A percentile compares a stretch with the other conserved stretches of the same genome.
These are phyloP conservation scores for Dasypus novemcinctus DNA, from an alignment of 2,113 vertebrate species.

Conservation along the genomic window DNA sequence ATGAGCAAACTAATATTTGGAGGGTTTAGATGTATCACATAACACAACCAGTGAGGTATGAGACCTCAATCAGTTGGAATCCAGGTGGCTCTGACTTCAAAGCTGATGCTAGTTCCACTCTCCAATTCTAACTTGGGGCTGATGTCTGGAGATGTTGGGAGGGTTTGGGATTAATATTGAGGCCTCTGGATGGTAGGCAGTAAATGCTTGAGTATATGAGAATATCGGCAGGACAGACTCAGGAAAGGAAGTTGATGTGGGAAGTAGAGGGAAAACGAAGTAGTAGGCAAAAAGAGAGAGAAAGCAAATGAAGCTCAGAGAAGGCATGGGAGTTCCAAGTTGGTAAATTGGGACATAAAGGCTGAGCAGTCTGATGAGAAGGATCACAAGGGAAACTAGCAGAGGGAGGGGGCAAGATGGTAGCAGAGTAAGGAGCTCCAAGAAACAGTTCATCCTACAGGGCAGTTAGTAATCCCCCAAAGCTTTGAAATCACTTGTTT, in stretches of 20 bases:
- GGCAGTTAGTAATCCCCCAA: no score
- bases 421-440: no score
- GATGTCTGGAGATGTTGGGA: background rate
- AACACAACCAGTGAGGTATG: background rate
- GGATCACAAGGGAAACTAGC: slow-evolving; percentile 3
- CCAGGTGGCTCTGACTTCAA: background rate
- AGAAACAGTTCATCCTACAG: no score
- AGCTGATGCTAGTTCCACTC: background rate
- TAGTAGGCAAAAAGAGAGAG: background rate
- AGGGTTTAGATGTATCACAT: background rate
- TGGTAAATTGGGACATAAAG: background rate
- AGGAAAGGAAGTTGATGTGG: background rate
- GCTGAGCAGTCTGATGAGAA: background rate
- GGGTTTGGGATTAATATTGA: background rate
- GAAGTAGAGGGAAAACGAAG: background rate
- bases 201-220: background rate
- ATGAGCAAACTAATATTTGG: background rate
- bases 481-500: no score
- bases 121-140: background rate
- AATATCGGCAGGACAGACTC: background rate
- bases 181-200: background rate
- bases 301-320: background rate
- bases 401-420: no score
- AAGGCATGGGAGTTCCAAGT: background rate
- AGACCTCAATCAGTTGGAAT: background rate